Conservation (phyloP, 1,140 invertebrate genomes). For the Rhynchophorus ferrugineus region DNA sequence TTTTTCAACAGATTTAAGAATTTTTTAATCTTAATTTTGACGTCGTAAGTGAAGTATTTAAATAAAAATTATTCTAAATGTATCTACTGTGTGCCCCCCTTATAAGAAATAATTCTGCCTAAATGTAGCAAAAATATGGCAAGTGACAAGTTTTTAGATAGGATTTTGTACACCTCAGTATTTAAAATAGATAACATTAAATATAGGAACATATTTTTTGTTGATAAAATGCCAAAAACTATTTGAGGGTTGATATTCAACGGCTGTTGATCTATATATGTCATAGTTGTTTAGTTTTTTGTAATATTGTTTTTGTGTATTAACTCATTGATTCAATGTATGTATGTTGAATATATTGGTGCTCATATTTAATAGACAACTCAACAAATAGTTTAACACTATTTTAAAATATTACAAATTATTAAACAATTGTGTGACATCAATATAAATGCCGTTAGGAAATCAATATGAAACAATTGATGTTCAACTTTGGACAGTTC, state of each 20-base stretch:
- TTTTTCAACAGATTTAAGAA: not conserved
- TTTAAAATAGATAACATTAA: not conserved
- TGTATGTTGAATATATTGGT: too few species aligned
- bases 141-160: slow-evolving; percentile 3
- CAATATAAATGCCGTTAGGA: not conserved
- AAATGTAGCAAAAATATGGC: slow-evolving; percentile 6
- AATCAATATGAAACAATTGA: not conserved
- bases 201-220: not conserved
- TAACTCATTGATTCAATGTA: too few species aligned
- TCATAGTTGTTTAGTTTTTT: too few species aligned
- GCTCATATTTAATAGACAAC: too few species aligned
- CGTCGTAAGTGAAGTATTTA: not conserved
- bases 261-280: too few species aligned
- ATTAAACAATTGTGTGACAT: too few species aligned
- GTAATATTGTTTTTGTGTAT: not conserved
- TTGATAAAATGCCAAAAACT: slow-evolving; percentile 4
- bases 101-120: slow-evolving; percentile 8
- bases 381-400: too few species aligned
- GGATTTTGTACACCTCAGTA: slow-evolving; percentile 7
- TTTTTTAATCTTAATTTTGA: not conserved
- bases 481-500: not conserved
- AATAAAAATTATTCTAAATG: slow-evolving; percentile 6
- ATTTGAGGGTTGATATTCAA: not conserved
- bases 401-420: too few species aligned
- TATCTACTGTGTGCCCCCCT: slow-evolving; percentile 8